Evolutionary conservation across 2,888 invertebrate species (phyloP).

Genomic region (Cetonia aurata): DNA sequence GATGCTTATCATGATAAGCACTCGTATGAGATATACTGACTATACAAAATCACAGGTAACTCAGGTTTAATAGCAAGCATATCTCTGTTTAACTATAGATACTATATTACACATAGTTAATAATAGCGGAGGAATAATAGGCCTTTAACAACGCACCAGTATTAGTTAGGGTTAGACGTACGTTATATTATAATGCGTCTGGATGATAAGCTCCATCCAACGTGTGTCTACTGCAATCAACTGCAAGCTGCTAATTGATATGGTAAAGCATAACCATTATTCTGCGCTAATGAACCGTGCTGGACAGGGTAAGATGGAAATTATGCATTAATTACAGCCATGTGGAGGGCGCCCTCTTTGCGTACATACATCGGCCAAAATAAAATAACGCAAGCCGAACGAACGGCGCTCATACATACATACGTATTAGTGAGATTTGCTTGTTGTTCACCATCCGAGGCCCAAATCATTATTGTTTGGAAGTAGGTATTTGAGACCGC

Average conservation of each 20-base stretch:
- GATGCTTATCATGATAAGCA: too few species aligned
- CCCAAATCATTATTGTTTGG: slow-evolving; percentile 25
- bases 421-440: slow-evolving; percentile 27
- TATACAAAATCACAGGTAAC: too few species aligned
- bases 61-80: too few species aligned
- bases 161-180: slow-evolving; percentile 12
- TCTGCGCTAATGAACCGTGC: slow-evolving; percentile 50
- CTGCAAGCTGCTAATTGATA: slow-evolving; percentile 51
- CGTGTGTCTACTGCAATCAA: slow-evolving; percentile 28
- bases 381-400: slow-evolving; percentile 22
- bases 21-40: too few species aligned
- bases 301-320: slow-evolving; percentile 48
- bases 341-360: slow-evolving; percentile 33
- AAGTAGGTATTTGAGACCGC: slow-evolving; percentile 30
- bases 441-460: slow-evolving; percentile 13
- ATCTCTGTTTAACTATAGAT: too few species aligned
- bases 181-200: slow-evolving; percentile 9
- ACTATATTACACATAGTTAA: too few species aligned
- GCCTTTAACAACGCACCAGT: neutral
- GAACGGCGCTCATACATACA: neutral
- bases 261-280: slow-evolving; percentile 52
- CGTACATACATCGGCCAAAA: slow-evolving; percentile 26
- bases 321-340: slow-evolving; percentile 47
- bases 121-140: too few species aligned
- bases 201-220: slow-evolving; percentile 15